phyloP scores from a whole-genome alignment of 2,113 vertebrate species.

The Oreocharis arfaki region DNA sequence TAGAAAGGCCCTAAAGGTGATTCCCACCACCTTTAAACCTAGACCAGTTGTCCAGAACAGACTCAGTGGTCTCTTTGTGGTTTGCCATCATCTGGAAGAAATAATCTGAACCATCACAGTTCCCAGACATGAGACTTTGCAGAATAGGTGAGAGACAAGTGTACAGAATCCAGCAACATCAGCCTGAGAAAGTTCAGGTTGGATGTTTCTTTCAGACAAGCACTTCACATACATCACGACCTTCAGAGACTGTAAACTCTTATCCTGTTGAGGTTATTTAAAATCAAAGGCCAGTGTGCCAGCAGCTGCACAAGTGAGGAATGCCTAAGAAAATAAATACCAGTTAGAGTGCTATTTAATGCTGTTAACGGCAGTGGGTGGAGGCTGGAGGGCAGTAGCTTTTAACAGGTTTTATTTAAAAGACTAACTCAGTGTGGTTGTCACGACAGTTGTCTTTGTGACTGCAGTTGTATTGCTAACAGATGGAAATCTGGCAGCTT shows the following conservation, averaged over 20 bases:
- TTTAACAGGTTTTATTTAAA: conserved; percentile 79
- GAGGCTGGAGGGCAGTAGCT: conserved; percentile 72
- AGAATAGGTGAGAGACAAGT: background rate
- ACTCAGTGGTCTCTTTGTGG: background rate
- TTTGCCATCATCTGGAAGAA: conserved; percentile 50
- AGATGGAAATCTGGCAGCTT: conserved; percentile 73
- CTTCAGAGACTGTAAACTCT: conserved; percentile 55
- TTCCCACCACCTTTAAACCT: background rate
- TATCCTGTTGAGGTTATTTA: conserved; percentile 63
- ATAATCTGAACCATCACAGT: background rate
- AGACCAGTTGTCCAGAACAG: conserved; percentile 13
- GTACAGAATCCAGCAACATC: background rate
- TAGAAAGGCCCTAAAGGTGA: background rate
- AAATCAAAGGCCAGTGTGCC: conserved; percentile 67
- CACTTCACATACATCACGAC: conserved; percentile 28
- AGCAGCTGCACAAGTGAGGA: conserved; percentile 69
- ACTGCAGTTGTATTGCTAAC: conserved; percentile 71
- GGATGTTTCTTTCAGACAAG: conserved; percentile 7
- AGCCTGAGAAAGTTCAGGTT: conserved; percentile 40
- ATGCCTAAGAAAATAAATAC: conserved; percentile 77
- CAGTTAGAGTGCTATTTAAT: conserved; percentile 69
- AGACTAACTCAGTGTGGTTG: conserved; percentile 74
- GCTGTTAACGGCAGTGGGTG: conserved; percentile 62
- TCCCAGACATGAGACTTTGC: background rate
- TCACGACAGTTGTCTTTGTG: conserved; percentile 76